phyloP scores from a whole-genome alignment of 2,113 vertebrate species.

The Eulemur macaco region DNA sequence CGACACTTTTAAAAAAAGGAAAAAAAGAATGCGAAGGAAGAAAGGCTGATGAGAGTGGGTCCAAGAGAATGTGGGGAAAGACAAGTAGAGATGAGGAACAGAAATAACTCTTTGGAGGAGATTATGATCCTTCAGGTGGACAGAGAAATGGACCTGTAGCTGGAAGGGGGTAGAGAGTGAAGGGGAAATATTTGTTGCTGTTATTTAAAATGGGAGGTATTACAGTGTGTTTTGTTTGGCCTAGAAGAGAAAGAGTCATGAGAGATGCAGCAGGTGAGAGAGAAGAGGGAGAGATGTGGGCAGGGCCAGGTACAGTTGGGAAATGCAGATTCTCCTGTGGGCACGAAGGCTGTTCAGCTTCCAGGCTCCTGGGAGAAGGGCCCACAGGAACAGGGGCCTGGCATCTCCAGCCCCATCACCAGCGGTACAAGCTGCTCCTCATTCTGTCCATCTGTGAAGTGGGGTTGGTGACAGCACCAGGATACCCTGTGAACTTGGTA shows the following conservation, averaged over 20 bases:
- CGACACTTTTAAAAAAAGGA: neutral
- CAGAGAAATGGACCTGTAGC: neutral
- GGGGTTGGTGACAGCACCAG: neutral
- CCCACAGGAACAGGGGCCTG: neutral
- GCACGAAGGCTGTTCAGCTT: neutral
- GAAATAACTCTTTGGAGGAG: neutral
- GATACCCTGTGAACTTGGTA: neutral
- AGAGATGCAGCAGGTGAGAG: neutral
- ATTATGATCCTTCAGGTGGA: neutral
- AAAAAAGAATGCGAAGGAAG: too few species aligned
- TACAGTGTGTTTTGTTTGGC: neutral
- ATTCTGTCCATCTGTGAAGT: neutral
- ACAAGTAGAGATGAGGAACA: too few species aligned
- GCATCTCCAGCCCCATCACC: neutral
- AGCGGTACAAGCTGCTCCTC: neutral
- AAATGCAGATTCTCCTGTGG: neutral
- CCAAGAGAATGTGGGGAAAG: too few species aligned
- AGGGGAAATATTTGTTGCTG: neutral
- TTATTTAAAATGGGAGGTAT: neutral
- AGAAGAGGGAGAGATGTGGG: neutral
- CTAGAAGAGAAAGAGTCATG: neutral
- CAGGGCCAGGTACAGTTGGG: neutral
- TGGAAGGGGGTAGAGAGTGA: neutral
- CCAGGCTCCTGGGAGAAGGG: neutral
- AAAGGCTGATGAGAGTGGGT: too few species aligned